A percentile compares a stretch with the other conserved stretches of the same genome.
phyloP scores from a whole-genome alignment of 2,113 vertebrate species.

The Patagioenas fasciata region DNA sequence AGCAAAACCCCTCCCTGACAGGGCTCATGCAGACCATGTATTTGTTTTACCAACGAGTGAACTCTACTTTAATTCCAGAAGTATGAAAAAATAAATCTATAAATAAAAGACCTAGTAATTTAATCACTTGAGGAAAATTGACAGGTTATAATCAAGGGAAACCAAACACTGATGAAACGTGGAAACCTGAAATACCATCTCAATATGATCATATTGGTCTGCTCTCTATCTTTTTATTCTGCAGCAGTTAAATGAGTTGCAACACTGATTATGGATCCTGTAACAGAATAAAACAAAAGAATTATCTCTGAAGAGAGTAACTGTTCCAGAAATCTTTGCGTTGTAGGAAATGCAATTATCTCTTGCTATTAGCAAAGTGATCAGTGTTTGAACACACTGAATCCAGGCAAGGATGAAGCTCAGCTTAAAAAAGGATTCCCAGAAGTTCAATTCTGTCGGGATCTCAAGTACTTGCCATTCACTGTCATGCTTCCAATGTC shows the following conservation, averaged over 20 bases:
- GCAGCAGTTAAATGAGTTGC: not conserved
- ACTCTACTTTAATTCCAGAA: not conserved
- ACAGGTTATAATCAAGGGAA: not conserved
- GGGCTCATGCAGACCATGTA: not conserved
- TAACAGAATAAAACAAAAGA: not conserved
- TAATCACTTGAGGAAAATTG: not conserved
- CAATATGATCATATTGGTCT: not conserved
- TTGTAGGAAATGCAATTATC: not conserved
- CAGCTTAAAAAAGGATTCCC: not conserved
- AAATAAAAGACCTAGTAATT: not conserved
- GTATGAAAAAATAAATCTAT: not conserved
- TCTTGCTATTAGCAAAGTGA: not conserved
- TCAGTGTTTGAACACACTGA: not conserved
- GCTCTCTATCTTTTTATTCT: not conserved
- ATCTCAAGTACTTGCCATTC: not conserved
- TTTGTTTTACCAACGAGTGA: not conserved
- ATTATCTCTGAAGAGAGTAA: not conserved
- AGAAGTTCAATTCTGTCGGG: not conserved
- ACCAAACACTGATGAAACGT: not conserved
- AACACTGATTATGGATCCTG: not conserved
- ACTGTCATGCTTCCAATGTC: not conserved
- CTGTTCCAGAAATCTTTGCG: not conserved
- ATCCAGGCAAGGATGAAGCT: not conserved
- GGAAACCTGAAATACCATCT: not conserved
- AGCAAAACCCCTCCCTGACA: not conserved